Percentiles rank a stretch among this genome's conserved stretches.
Evolutionary conservation across 2,888 invertebrate genomes (phyloP).

Genomic region (Choristoneura rosaceana): DNA sequence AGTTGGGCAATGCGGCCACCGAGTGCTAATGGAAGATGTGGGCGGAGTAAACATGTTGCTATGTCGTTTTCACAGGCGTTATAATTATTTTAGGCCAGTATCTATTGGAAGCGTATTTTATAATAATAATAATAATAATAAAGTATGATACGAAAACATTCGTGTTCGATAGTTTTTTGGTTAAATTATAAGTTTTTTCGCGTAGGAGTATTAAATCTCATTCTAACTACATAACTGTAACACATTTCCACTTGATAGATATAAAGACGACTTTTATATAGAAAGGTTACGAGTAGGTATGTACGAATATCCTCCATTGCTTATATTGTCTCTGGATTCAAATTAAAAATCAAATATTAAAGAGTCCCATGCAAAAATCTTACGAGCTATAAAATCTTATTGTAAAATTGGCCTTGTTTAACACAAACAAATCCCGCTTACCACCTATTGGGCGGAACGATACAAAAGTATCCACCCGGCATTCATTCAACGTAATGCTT

Average conservation of each 20-base stretch:
- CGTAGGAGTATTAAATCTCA: no score
- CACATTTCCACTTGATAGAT: no score
- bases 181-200: no score
- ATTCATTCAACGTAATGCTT: constrained; percentile 47
- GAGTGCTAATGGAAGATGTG: constrained; percentile 33
- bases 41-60: constrained; percentile 32
- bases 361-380: constrained; percentile 12
- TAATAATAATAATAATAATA: no score
- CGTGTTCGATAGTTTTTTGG: no score
- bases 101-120: no score
- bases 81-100: neutral
- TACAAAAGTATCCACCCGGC: constrained; percentile 26
- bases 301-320: no score
- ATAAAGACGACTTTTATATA: no score
- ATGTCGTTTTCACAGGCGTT: constrained; percentile 31
- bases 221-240: no score
- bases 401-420: constrained; percentile 32
- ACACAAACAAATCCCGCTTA: constrained; percentile 36
- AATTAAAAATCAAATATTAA: constrained; percentile 24
- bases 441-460: constrained; percentile 22
- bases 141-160: no score
- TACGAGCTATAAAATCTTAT: constrained; percentile 15
- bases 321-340: neutral
- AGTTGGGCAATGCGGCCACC: neutral
- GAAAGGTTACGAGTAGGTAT: no score